Evolutionary conservation across 2,113 vertebrate species (phyloP).

Genomic region (Daphoenositta chrysoptera): DNA sequence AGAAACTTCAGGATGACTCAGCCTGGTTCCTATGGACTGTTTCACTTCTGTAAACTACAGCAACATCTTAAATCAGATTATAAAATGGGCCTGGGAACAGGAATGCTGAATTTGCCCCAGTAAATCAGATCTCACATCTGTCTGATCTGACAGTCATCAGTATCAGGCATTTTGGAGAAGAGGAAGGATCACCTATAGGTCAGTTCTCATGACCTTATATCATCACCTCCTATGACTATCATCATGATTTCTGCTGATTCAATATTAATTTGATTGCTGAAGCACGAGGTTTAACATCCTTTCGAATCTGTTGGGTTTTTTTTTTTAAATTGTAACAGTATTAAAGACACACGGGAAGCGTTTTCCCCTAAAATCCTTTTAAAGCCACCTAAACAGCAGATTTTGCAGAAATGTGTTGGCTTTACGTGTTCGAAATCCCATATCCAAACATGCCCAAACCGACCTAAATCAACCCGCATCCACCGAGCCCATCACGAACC

Average conservation of each 20-base stretch:
- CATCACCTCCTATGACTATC: not conserved
- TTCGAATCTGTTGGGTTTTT: not conserved
- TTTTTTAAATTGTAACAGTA: not conserved
- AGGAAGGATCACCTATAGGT: not conserved
- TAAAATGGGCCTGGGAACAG: not conserved
- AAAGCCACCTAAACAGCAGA: not conserved
- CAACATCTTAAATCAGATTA: not conserved
- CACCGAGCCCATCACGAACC: not conserved
- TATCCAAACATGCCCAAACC: fast-evolving
- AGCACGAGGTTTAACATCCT: fast-evolving
- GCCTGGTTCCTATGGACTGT: not conserved
- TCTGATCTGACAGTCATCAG: not conserved
- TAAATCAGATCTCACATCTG: not conserved
- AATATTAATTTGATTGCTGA: not conserved
- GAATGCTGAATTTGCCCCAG: not conserved
- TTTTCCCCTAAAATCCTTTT: not conserved
- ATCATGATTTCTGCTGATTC: not conserved
- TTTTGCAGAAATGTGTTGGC: not conserved
- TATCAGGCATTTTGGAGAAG: not conserved
- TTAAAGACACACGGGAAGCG: not conserved
- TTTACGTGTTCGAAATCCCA: not conserved
- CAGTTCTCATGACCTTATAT: not conserved
- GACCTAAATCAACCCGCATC: fast-evolving
- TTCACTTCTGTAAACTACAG: not conserved
- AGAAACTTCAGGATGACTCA: not conserved